These are phyloP conservation scores for Cheilinus undulatus DNA, from an alignment of 2,113 vertebrate species.

Conservation along the genomic window DNA sequence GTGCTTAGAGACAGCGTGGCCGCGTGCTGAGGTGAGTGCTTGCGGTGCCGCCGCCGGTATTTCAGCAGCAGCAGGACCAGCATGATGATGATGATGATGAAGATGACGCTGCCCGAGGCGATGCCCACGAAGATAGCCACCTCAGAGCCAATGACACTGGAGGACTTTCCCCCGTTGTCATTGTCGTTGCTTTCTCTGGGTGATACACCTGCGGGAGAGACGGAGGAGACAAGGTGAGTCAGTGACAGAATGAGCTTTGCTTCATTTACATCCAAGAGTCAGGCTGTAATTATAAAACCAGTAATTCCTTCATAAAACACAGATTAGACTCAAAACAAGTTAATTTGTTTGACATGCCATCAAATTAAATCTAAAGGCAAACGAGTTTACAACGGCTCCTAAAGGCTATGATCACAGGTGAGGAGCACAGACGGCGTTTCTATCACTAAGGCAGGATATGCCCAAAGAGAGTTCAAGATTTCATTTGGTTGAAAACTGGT, in stretches of 20 bases:
- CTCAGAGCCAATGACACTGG: slow-evolving; percentile 92
- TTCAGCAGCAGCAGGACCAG: slow-evolving; percentile 97
- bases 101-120: slow-evolving; percentile 96
- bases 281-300: not conserved
- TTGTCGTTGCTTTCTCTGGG: slow-evolving; percentile 75
- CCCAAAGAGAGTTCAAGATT: no score
- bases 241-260: not conserved
- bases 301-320: not conserved
- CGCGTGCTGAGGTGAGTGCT: slow-evolving; percentile 96
- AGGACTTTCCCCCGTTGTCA: slow-evolving; percentile 86
- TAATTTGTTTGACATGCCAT: not conserved
- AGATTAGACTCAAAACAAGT: not conserved
- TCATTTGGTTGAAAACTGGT: no score
- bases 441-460: no score
- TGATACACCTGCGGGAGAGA: slow-evolving; percentile 53
- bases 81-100: slow-evolving; percentile 98
- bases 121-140: slow-evolving; percentile 98
- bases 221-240: not conserved
- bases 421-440: not conserved
- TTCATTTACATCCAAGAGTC: not conserved
- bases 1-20: slow-evolving; percentile 96
- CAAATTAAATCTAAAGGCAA: not conserved
- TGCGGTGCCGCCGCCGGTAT: slow-evolving; percentile 95
- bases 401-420: not conserved
- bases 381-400: not conserved